These are phyloP conservation scores for Dasypogon diadema DNA, from an alignment of 2,888 invertebrate species.

Conservation along the genomic window DNA sequence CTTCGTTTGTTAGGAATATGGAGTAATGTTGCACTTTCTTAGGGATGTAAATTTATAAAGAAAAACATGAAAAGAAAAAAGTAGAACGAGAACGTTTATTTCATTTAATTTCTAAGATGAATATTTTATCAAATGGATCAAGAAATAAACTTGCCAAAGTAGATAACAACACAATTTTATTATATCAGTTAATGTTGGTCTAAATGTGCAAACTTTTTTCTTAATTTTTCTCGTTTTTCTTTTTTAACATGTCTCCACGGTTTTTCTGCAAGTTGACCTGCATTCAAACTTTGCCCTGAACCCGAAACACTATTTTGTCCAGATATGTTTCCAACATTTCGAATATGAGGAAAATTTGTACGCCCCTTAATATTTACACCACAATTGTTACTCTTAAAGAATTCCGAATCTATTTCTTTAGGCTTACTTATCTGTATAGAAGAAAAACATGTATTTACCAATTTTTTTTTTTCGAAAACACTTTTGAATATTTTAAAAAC, in stretches of 20 bases:
- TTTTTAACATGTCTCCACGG: conserved; percentile 90
- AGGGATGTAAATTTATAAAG: no score
- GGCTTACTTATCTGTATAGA: conserved; percentile 63
- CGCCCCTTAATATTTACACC: conserved; percentile 67
- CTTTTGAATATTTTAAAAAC: no score
- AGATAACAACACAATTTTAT: no score
- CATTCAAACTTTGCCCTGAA: conserved; percentile 53
- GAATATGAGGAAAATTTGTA: conserved; percentile 66
- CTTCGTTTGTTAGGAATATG: no score
- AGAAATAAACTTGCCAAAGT: no score
- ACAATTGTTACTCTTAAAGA: conserved; percentile 70
- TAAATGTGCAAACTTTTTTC: conserved; percentile 85
- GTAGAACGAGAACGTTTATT: no score
- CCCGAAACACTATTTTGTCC: conserved; percentile 52
- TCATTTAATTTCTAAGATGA: no score
- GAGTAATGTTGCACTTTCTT: no score
- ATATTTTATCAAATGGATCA: no score
- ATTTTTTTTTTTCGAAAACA: no score
- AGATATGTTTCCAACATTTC: conserved; percentile 57
- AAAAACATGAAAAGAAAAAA: no score
- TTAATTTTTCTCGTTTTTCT: conserved; percentile 92
- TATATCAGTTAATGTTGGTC: conserved; percentile 77
- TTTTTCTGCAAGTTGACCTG: conserved; percentile 68
- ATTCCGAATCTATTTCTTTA: conserved; percentile 74
- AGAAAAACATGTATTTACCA: neutral